Percentiles rank a stretch among this genome's conserved stretches.
phyloP scores from a whole-genome alignment of 2,797 vertebrate species.

The Odontamblyopus lacepedii region DNA sequence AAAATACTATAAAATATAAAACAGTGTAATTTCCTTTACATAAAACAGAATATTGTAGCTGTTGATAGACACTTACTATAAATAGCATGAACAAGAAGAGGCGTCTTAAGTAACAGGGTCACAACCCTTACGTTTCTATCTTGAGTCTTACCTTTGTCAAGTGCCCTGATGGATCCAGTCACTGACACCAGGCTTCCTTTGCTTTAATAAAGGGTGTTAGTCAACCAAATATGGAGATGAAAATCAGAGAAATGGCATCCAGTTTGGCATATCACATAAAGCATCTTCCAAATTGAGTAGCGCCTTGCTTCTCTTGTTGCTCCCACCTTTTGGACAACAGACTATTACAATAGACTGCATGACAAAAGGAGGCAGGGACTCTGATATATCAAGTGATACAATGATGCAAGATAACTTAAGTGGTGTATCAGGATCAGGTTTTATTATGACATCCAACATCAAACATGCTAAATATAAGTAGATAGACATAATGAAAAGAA shows the following conservation, averaged over 20 bases:
- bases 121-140: background rate
- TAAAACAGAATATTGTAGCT: background rate
- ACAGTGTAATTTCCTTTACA: background rate
- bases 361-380: slow-evolving; percentile 41
- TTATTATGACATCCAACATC: background rate
- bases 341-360: slow-evolving; percentile 25
- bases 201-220: slow-evolving; percentile 67
- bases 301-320: slow-evolving; percentile 59
- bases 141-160: slow-evolving; percentile 54
- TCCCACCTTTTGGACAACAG: slow-evolving; percentile 55
- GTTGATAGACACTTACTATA: slow-evolving; percentile 2
- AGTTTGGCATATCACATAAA: slow-evolving; percentile 52
- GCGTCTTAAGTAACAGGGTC: slow-evolving; percentile 1
- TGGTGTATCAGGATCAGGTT: background rate
- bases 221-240: slow-evolving; percentile 69
- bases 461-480: background rate
- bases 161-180: slow-evolving; percentile 54
- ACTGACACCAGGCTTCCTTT: slow-evolving; percentile 28
- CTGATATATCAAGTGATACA: slow-evolving; percentile 12
- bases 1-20: background rate
- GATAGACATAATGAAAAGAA: background rate
- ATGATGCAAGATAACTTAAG: slow-evolving; percentile 1
- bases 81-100: background rate
- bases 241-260: slow-evolving; percentile 61
- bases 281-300: slow-evolving; percentile 54